These are phyloP conservation scores for Melanotaenia duboulayi DNA, from an alignment of 2,113 vertebrate species.

Conservation along the genomic window DNA sequence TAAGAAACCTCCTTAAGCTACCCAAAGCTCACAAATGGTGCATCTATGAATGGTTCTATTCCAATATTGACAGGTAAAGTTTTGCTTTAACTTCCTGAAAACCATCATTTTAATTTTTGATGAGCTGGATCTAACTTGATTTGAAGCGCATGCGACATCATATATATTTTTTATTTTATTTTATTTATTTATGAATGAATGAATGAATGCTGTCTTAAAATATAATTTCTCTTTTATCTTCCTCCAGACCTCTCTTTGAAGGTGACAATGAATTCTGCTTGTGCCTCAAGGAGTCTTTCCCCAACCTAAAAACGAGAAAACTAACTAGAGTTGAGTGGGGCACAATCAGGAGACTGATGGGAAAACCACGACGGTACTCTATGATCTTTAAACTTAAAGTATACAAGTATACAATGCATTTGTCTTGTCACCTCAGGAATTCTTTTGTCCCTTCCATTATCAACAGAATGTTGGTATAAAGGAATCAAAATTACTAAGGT, in stretches of 20 bases:
- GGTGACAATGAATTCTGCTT: conserved; percentile 99
- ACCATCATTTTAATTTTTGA: no score
- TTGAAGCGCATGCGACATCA: background rate
- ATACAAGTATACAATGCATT: background rate
- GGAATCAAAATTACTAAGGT: background rate
- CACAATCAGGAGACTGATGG: conserved; percentile 97
- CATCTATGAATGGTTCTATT: conserved; percentile 99
- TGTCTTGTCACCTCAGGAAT: background rate
- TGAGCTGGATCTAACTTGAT: background rate
- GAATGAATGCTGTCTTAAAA: no score
- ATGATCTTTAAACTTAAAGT: background rate
- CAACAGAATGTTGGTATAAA: background rate
- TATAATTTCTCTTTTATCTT: conserved; percentile 15
- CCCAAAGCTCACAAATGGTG: conserved; percentile 99
- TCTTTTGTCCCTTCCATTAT: background rate
- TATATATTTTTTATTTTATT: no score
- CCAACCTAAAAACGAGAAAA: conserved; percentile 96
- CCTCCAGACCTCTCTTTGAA: conserved; percentile 94
- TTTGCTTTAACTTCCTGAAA: background rate
- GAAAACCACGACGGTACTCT: conserved; percentile 94
- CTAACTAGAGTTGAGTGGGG: conserved; percentile 97
- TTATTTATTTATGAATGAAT: no score
- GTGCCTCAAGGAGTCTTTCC: conserved; percentile 98
- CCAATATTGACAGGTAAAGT: conserved; percentile 96
- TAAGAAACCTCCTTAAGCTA: conserved; percentile 96